Conservation (phyloP, 2,797 vertebrate species). For the Gadopsis bispinosus region DNA sequence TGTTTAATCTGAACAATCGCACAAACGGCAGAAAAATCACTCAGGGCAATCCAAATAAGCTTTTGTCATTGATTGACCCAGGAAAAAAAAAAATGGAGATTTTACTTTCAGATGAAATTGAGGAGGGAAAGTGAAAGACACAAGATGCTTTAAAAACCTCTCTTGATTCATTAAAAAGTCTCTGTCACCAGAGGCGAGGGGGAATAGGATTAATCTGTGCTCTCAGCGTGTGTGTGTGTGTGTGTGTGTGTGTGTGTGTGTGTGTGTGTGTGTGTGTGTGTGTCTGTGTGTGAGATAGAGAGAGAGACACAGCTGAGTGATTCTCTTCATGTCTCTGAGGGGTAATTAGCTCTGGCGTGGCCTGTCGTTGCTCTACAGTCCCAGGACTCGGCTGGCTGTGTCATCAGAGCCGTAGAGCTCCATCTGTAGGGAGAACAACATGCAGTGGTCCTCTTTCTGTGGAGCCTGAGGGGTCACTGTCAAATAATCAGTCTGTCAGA, state of each 20-base stretch:
- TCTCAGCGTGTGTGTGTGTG: slow-evolving; percentile 36
- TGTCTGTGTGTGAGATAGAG: slow-evolving; percentile 8
- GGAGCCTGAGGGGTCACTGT: slow-evolving; percentile 52
- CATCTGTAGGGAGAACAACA: slow-evolving; percentile 50
- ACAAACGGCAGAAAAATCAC: slow-evolving; percentile 23
- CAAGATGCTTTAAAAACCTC: slow-evolving; percentile 64
- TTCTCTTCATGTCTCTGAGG: slow-evolving; percentile 74
- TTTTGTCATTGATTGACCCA: slow-evolving; percentile 65
- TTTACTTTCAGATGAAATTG: slow-evolving; percentile 68
- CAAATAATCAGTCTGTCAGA: slow-evolving; percentile 50
- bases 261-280: slow-evolving; percentile 21
- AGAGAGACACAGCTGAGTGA: slow-evolving; percentile 68
- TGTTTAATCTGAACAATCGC: slow-evolving; percentile 34
- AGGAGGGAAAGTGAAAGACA: slow-evolving; percentile 44
- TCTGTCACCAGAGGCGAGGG: slow-evolving; percentile 49
- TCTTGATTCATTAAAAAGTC: slow-evolving; percentile 74
- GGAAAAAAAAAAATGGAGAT: slow-evolving; percentile 42
- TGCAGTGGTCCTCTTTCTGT: slow-evolving; percentile 26
- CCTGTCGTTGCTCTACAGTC: slow-evolving; percentile 64
- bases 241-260: slow-evolving; percentile 24
- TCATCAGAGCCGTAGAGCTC: slow-evolving; percentile 46
- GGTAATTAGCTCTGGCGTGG: slow-evolving; percentile 75
- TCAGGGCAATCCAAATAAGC: slow-evolving; percentile 61
- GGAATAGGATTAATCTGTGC: slow-evolving; percentile 65
- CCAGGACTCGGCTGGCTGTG: slow-evolving; percentile 53